Conservation (phyloP, 2,797 vertebrate species). For the Anguilla pacifica region DNA sequence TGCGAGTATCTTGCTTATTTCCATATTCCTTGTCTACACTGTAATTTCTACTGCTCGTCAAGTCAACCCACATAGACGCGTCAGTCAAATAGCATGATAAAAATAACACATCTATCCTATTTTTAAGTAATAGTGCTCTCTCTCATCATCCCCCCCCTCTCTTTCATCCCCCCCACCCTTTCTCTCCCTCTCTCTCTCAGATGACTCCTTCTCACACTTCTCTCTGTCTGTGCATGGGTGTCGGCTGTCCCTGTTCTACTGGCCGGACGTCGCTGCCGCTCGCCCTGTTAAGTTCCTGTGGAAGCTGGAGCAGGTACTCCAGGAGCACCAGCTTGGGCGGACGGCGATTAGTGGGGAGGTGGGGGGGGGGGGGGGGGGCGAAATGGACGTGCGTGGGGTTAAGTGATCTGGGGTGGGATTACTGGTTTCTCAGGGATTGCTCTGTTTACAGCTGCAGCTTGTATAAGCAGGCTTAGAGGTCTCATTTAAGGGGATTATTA, state of each 20-base stretch:
- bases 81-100: background rate
- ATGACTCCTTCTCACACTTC: conserved; percentile 95
- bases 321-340: conserved; percentile 21
- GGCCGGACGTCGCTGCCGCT: conserved; percentile 89
- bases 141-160: conserved; percentile 21
- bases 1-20: background rate
- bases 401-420: conserved; percentile 54
- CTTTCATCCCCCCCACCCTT: no score
- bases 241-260: conserved; percentile 94
- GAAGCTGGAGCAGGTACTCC: conserved; percentile 95
- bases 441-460: conserved; percentile 22
- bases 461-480: conserved; percentile 7
- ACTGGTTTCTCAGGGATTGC: conserved; percentile 63
- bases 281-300: conserved; percentile 97
- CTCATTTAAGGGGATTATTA: background rate
- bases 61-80: background rate
- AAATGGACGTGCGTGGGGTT: background rate
- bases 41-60: background rate
- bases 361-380: background rate
- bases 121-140: background rate
- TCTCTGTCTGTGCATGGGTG: conserved; percentile 93
- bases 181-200: conserved; percentile 61
- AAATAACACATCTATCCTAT: background rate
- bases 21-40: background rate
- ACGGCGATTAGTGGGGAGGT: background rate